Percentiles rank a stretch among this genome's conserved stretches.
Conservation (phyloP, 1,140 invertebrate species). For the Epicauta chinensis region DNA sequence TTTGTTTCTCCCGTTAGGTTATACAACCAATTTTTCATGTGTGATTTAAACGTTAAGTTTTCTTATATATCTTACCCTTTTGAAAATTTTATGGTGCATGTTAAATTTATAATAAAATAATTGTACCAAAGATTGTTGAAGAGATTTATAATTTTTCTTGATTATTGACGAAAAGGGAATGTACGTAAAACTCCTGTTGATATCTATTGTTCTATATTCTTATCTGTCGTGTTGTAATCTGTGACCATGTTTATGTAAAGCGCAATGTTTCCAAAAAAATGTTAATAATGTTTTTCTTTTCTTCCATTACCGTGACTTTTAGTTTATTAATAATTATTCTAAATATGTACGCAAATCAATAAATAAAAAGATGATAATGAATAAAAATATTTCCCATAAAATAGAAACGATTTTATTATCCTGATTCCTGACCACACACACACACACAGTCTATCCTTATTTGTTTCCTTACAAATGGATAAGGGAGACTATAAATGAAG, state of each 20-base stretch:
- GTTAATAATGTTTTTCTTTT: constrained; percentile 13
- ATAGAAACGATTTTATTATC: background rate
- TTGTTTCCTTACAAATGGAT: background rate
- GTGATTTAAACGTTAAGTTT: background rate
- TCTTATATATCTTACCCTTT: constrained; percentile 4
- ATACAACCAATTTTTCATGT: too few species aligned
- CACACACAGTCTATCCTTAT: background rate
- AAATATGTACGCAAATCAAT: constrained; percentile 29
- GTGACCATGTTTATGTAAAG: constrained; percentile 21
- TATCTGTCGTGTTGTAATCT: constrained; percentile 27
- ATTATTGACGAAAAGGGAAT: background rate
- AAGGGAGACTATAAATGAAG: background rate
- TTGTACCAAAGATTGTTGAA: constrained; percentile 28
- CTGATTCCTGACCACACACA: background rate
- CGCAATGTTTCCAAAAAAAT: constrained; percentile 18
- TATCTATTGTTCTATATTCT: constrained; percentile 24
- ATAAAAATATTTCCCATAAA: constrained; percentile 10
- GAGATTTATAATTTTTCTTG: background rate
- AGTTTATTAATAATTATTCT: constrained; percentile 19
- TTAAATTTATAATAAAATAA: constrained; percentile 13
- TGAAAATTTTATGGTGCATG: constrained; percentile 18
- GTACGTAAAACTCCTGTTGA: constrained; percentile 11
- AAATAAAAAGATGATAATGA: constrained; percentile 5
- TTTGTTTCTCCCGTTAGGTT: too few species aligned
- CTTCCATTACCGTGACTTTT: constrained; percentile 15